Evolutionary conservation across 2,888 invertebrate genomes (phyloP).

Genomic region (Drosophila nr. perissopoda): DNA sequence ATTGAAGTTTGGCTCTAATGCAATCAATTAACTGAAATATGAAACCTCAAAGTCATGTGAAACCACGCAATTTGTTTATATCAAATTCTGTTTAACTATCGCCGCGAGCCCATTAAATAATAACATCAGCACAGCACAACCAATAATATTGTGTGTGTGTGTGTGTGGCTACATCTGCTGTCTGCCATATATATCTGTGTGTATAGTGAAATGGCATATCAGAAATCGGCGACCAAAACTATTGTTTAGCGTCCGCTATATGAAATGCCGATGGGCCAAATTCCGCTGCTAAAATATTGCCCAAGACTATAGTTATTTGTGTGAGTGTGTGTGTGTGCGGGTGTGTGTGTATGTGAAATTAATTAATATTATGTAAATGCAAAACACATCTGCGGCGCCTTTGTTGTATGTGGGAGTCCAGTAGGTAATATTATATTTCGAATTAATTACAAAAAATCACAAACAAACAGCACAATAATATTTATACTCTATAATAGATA

Average conservation of each 20-base stretch:
- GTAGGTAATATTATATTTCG: constrained; percentile 27
- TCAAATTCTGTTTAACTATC: constrained; percentile 69
- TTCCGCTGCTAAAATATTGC: constrained; percentile 55
- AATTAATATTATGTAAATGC: constrained; percentile 74
- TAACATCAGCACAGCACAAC: constrained; percentile 28
- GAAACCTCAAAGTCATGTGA: constrained; percentile 40
- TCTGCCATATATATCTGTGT: not conserved
- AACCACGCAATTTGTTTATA: constrained; percentile 49
- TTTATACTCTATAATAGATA: not conserved
- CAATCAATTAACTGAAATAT: constrained; percentile 44
- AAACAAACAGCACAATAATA: constrained; percentile 28
- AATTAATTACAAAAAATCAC: constrained; percentile 43
- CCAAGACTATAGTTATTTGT: constrained; percentile 37
- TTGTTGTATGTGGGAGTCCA: constrained; percentile 43
- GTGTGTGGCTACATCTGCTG: constrained; percentile 22
- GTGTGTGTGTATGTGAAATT: constrained; percentile 54
- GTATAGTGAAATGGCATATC: constrained; percentile 21
- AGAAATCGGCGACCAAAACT: constrained; percentile 53
- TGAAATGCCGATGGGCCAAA: constrained; percentile 59
- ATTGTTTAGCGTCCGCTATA: constrained; percentile 60
- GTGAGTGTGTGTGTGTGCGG: constrained; percentile 4
- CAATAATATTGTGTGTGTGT: constrained; percentile 9
- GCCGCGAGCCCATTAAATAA: constrained; percentile 56
- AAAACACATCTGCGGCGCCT: constrained; percentile 66
- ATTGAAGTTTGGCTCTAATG: constrained; percentile 16